Conservation (phyloP, 2,888 invertebrate genomes). For the Nomada lathburiana region DNA sequence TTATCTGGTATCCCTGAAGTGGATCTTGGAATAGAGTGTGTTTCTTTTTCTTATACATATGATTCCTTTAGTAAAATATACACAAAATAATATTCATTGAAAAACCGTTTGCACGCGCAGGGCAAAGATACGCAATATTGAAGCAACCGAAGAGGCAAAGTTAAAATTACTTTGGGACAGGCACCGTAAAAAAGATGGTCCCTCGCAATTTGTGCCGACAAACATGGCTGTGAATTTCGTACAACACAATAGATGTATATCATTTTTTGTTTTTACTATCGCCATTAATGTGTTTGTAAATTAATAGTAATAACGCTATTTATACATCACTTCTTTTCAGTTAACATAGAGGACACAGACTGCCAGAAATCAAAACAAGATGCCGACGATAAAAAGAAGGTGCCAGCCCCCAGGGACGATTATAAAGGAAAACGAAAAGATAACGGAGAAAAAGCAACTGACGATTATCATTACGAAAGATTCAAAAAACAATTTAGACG, state of each 20-base stretch:
- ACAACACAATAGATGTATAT: constrained; percentile 97
- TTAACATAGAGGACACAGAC: constrained; percentile 93
- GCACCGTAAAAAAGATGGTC: constrained; percentile 95
- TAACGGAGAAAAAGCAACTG: constrained; percentile 95
- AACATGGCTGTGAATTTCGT: constrained; percentile 99
- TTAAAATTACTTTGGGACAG: constrained; percentile 95
- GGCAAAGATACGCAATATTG: constrained; percentile 99
- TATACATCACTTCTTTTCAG: constrained; percentile 84
- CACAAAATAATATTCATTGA: constrained; percentile 25
- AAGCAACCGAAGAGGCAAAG: constrained; percentile 99
- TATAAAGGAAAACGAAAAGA: constrained; percentile 87
- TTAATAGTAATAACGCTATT: neutral
- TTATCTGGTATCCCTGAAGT: constrained; percentile 99
- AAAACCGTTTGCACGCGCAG: constrained; percentile 80
- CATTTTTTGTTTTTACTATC: neutral
- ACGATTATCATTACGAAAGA: constrained; percentile 98
- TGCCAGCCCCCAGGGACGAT: constrained; percentile 82
- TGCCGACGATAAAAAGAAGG: constrained; percentile 85
- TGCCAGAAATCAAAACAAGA: constrained; percentile 87
- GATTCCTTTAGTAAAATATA: neutral
- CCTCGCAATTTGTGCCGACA: constrained; percentile 97
- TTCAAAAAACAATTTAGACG: constrained; percentile 98
- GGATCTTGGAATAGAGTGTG: constrained; percentile 97
- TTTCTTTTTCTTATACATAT: constrained; percentile 35
- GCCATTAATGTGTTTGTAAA: neutral